Evolutionary conservation across 2,797 vertebrate genomes (phyloP), one percentile per base, ranked within the genome.

Genomic region (Rhinichthys osculus): DNA sequence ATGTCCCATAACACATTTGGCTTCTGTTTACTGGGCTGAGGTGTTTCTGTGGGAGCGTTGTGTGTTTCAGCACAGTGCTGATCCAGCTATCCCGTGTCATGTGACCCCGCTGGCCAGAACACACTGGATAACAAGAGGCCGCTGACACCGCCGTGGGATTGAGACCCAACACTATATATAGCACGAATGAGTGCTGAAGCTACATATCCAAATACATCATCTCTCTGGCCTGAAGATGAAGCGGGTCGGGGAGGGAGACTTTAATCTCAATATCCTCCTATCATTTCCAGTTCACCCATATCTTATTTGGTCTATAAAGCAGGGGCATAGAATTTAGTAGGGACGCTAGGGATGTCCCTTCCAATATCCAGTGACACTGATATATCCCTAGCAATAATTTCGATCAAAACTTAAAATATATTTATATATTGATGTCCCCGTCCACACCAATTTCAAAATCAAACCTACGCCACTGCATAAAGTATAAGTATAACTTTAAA

Each of bases 121-220:
- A 54, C 16, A 35, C 47, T 59, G n/a, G 27, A 57, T 62, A 40
- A 81, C 79, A 47, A 33, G 78, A 67, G 66, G 80, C 21, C 52
- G 47, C 69, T 83, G 52, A 72, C 69, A 62, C 33, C 38, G 17
- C 35, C n/a, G 5, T 27, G 44, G 4, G 69, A 89, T 19, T 82
- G 77, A 83, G 82, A 72, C 87, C 62, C 81, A 84, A 11, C 47
- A 1, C 92, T 94, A 94, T 93, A 88, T 93, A 93, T 94, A 94
- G 92, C 42, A 1, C 70, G 23, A 17, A 82, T 77, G 83, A 54
- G 85, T 77, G 91, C 87, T 92, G 85, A 52, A 85, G 38, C 90
- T 88, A 93, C 93, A 93, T 93, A 92, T 94, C 91, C 88, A 77
- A 91, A 85, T 87, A 90, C 93, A 87, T 38, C 86, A 76, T 21